Conservation (phyloP, 2,113 vertebrate genomes). For the Anguilla rostrata region DNA sequence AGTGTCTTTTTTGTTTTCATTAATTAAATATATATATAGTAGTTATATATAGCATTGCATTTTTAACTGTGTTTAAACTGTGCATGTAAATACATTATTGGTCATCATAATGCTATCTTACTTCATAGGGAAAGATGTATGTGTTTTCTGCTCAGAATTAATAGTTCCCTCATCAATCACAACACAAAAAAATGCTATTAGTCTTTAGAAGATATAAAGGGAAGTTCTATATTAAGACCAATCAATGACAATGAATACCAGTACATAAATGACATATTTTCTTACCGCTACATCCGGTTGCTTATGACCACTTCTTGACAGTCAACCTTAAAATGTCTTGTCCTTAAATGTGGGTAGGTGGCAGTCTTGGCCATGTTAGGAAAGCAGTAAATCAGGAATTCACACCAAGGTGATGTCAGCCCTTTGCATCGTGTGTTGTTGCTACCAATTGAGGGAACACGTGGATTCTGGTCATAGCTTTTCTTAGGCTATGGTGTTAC, state of each 20-base stretch:
- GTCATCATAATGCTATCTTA: neutral
- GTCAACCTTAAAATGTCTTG: conserved; percentile 54
- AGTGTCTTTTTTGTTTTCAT: neutral
- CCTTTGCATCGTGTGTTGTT: conserved; percentile 62
- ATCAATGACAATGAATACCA: neutral
- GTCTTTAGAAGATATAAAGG: neutral
- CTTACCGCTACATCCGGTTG: neutral
- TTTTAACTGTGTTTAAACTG: too few species aligned
- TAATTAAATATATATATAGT: neutral
- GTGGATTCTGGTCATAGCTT: conserved; percentile 41
- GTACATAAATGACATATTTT: neutral
- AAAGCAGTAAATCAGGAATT: conserved; percentile 56
- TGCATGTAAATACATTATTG: neutral
- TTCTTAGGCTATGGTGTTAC: conserved; percentile 36
- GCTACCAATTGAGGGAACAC: conserved; percentile 49
- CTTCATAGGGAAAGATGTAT: too few species aligned
- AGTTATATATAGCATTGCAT: too few species aligned
- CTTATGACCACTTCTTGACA: neutral
- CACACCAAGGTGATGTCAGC: conserved; percentile 62
- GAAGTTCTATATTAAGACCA: too few species aligned
- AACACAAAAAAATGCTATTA: neutral
- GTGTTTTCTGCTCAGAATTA: neutral
- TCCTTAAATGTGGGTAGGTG: conserved; percentile 35
- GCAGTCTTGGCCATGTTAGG: conserved; percentile 32
- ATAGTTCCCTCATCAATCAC: neutral